phyloP scores from a whole-genome alignment of 2,113 vertebrate genomes.

The Cyanistes caeruleus region DNA sequence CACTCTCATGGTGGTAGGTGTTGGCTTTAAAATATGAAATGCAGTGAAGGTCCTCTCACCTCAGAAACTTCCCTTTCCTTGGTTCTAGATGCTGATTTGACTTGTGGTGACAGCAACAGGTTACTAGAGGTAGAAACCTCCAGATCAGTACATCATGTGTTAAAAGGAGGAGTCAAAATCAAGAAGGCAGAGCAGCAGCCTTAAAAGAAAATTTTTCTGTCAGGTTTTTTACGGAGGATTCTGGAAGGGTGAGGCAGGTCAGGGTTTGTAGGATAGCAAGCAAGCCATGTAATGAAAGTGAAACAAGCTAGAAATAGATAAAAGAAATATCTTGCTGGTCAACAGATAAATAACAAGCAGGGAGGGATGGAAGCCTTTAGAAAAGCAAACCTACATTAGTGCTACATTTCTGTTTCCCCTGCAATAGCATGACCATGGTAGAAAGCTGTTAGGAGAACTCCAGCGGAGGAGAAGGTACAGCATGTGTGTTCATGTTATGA shows the following conservation, averaged over 20 bases:
- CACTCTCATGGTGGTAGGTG: conserved; percentile 83
- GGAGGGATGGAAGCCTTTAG: background rate
- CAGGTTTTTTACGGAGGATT: background rate
- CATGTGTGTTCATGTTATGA: background rate
- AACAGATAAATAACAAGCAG: background rate
- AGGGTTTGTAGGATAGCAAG: background rate
- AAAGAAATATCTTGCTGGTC: background rate
- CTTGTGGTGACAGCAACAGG: background rate
- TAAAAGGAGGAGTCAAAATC: background rate
- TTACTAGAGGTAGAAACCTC: background rate
- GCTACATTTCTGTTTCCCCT: background rate
- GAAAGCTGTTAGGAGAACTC: background rate
- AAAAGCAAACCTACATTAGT: background rate
- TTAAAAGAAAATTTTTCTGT: background rate
- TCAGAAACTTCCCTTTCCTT: background rate
- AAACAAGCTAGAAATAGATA: background rate
- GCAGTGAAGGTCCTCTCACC: background rate
- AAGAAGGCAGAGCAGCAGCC: background rate
- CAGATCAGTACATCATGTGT: background rate
- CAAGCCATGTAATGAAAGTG: background rate
- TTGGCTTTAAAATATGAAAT: background rate
- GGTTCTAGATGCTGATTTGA: background rate
- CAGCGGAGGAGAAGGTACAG: background rate
- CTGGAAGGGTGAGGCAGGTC: background rate
- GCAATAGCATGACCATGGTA: background rate